A percentile compares a stretch with the other conserved stretches of the same genome.
Evolutionary conservation across 2,113 vertebrate genomes (phyloP).

Genomic region (Gasterosteus aculeatus): DNA sequence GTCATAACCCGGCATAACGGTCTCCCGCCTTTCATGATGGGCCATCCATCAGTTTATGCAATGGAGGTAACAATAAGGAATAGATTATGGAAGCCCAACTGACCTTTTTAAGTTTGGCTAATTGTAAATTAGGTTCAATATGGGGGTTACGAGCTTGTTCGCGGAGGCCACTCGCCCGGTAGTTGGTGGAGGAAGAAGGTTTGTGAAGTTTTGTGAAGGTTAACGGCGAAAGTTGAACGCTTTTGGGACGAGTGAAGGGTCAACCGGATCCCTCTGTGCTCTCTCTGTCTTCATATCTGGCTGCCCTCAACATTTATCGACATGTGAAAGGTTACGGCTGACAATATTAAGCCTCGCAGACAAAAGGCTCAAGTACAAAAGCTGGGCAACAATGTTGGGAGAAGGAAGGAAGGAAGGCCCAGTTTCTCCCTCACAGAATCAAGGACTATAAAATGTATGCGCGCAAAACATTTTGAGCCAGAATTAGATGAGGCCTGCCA

Average conservation of each 20-base stretch:
- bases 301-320: conserved; percentile 38
- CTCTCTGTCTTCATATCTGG: not conserved
- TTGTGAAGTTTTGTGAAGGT: not conserved
- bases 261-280: conserved; percentile 5
- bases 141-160: not conserved
- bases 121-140: not conserved
- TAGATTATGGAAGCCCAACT: conserved; percentile 49
- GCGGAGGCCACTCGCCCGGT: not conserved
- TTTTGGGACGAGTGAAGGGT: conserved; percentile 27
- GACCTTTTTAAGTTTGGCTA: conserved; percentile 45
- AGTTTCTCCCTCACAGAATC: not conserved
- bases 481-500: not conserved
- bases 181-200: not conserved
- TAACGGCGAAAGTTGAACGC: conserved; percentile 1
- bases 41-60: conserved; percentile 55
- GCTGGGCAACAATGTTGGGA: not conserved
- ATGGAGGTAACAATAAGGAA: conserved; percentile 46
- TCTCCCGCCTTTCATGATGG: conserved; percentile 48
- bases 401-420: conserved; percentile 1
- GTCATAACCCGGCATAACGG: conserved; percentile 46
- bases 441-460: not conserved
- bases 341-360: conserved; percentile 31
- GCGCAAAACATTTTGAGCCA: not conserved
- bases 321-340: conserved; percentile 48
- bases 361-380: not conserved